Conservation (phyloP, 2,797 vertebrate genomes). For the Cheirogaleus major region DNA sequence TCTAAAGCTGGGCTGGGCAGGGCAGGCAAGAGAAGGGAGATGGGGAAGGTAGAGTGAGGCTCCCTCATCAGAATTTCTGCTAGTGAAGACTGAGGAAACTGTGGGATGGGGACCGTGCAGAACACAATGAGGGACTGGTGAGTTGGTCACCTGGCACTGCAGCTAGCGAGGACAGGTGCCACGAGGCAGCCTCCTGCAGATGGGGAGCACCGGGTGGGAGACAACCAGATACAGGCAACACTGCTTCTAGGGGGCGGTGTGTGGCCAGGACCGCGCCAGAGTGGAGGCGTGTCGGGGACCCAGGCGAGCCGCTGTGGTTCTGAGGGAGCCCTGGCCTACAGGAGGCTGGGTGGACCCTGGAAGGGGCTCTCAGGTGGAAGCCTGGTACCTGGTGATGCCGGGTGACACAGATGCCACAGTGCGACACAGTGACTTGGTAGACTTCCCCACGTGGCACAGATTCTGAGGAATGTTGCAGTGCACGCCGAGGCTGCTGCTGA, state of each 20-base stretch:
- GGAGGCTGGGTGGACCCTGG: background rate
- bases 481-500: background rate
- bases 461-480: background rate
- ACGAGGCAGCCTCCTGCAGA: background rate
- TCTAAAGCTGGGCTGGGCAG: background rate
- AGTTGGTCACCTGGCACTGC: background rate
- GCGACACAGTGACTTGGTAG: background rate
- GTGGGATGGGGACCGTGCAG: background rate
- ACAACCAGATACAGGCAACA: no score
- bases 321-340: background rate
- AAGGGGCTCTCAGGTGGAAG: background rate
- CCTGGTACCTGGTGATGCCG: background rate
- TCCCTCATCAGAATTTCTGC: background rate
- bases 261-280: background rate
- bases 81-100: background rate
- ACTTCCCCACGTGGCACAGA: background rate
- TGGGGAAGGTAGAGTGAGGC: background rate
- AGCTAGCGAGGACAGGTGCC: no score
- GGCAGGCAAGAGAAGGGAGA: no score
- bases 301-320: background rate
- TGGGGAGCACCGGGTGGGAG: background rate
- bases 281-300: background rate
- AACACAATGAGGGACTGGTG: background rate
- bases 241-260: background rate
- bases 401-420: background rate